phyloP scores from a whole-genome alignment of 2,113 vertebrate species.

The Centropristis striata region DNA sequence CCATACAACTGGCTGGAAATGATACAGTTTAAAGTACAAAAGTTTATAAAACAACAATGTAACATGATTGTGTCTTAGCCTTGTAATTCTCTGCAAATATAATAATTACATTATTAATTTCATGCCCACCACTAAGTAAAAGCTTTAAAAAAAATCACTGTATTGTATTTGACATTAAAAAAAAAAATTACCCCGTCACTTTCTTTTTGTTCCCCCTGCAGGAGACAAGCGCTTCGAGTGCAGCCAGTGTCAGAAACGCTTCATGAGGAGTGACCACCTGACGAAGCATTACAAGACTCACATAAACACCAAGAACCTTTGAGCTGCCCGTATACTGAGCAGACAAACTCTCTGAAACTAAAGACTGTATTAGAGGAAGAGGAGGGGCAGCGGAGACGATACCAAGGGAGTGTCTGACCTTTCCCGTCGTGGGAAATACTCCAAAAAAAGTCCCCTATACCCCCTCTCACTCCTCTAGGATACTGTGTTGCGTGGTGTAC shows the following conservation, averaged over 20 bases:
- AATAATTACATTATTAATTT: too few species aligned
- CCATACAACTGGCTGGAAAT: too few species aligned
- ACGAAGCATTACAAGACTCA: constrained; percentile 99
- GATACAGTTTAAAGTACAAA: too few species aligned
- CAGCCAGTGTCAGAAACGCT: constrained; percentile 97
- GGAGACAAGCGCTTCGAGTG: constrained; percentile 99
- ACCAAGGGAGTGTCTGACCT: constrained; percentile 40
- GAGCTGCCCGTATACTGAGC: constrained; percentile 64
- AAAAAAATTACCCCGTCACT: not conserved
- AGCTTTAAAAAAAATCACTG: too few species aligned
- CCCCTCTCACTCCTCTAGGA: constrained; percentile 39
- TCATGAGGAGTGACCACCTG: constrained; percentile 98
- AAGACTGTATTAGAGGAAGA: constrained; percentile 53
- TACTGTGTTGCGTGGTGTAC: constrained; percentile 58
- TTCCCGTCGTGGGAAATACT: constrained; percentile 51
- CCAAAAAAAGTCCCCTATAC: constrained; percentile 12
- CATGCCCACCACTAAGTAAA: too few species aligned
- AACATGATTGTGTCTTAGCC: too few species aligned
- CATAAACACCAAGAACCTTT: constrained; percentile 98
- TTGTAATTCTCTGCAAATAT: too few species aligned
- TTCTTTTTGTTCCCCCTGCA: constrained; percentile 67
- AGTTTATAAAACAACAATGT: too few species aligned
- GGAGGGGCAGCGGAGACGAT: constrained; percentile 9
- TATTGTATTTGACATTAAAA: not conserved
- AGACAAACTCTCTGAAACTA: constrained; percentile 42